A percentile compares a stretch with the other conserved stretches of the same genome.
These are phyloP conservation scores for Leptinotarsa haldemani DNA, from an alignment of 2,888 invertebrate species.

Conservation along the genomic window DNA sequence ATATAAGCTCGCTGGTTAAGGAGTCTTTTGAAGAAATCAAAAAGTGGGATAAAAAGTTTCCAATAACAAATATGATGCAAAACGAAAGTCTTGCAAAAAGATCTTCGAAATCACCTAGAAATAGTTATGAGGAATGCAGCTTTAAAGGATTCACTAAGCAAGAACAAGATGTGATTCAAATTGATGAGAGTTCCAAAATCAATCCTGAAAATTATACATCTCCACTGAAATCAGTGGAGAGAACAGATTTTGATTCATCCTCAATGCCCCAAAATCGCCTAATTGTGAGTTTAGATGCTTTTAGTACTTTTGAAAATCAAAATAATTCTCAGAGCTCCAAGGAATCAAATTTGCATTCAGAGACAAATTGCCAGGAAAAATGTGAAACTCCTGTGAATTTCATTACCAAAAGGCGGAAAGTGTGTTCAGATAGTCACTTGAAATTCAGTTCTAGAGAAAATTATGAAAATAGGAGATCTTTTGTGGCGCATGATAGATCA, in stretches of 20 bases:
- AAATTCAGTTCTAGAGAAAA: not conserved
- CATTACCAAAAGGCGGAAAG: slow-evolving; percentile 25
- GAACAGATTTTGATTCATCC: not conserved
- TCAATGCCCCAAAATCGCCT: not conserved
- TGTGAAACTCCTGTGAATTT: slow-evolving; percentile 25
- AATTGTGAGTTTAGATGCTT: slow-evolving; percentile 15
- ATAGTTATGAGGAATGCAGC: not conserved
- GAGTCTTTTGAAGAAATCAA: slow-evolving; percentile 34
- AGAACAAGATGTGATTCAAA: not conserved
- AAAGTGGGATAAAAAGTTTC: slow-evolving; percentile 28
- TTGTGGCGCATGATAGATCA: not conserved
- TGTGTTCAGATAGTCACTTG: slow-evolving; percentile 15
- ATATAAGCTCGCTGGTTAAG: slow-evolving; percentile 30
- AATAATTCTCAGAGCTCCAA: not conserved
- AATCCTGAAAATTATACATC: slow-evolving; percentile 26
- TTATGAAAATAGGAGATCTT: not conserved
- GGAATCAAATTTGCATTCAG: slow-evolving; percentile 2
- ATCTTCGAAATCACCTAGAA: not conserved
- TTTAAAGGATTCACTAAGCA: not conserved
- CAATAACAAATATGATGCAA: slow-evolving; percentile 2
- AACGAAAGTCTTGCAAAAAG: not conserved
- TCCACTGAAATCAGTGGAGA: not conserved
- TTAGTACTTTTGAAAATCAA: slow-evolving; percentile 22
- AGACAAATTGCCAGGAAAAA: not conserved
- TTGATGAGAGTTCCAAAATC: too few relatives aligned